phyloP scores from a whole-genome alignment of 2,888 invertebrate genomes.

The Noctua janthina region DNA sequence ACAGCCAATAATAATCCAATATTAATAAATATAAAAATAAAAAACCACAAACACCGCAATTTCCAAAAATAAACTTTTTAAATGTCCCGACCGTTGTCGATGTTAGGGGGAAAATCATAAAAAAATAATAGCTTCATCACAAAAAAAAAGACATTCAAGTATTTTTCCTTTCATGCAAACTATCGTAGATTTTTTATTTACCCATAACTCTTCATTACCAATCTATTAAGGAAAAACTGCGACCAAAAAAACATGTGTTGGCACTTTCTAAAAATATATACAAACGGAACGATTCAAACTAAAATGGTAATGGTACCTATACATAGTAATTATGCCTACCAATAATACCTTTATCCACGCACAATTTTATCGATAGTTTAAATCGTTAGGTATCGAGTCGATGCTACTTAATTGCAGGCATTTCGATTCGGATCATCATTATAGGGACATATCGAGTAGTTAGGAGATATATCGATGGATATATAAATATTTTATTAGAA shows the following conservation, averaged over 20 bases:
- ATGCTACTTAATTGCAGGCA: conserved; percentile 81
- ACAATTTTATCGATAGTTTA: conserved; percentile 74
- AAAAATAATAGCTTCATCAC: conserved; percentile 8
- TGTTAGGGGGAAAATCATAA: conserved; percentile 22
- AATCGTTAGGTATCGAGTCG: conserved; percentile 73
- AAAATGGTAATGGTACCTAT: conserved; percentile 69
- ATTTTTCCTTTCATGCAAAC: conserved; percentile 15
- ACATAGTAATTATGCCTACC: conserved; percentile 74
- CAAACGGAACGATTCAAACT: conserved; percentile 56
- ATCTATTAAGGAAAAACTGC: conserved; percentile 42
- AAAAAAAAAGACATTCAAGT: conserved; percentile 17
- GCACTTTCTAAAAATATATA: conserved; percentile 66
- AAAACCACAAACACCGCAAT: not conserved
- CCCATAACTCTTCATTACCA: conserved; percentile 9
- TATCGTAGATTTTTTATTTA: conserved; percentile 34
- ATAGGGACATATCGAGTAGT: conserved; percentile 69
- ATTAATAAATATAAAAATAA: conserved; percentile 1
- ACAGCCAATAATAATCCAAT: not conserved
- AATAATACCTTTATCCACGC: conserved; percentile 79
- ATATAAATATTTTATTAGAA: conserved; percentile 63
- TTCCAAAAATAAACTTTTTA: conserved; percentile 16
- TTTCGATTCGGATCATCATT: conserved; percentile 73
- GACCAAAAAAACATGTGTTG: conserved; percentile 23
- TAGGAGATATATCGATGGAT: conserved; percentile 51
- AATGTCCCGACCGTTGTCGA: conserved; percentile 40